phyloP scores from a whole-genome alignment of 2,797 vertebrate species.

The Adrianichthys oophorus region DNA sequence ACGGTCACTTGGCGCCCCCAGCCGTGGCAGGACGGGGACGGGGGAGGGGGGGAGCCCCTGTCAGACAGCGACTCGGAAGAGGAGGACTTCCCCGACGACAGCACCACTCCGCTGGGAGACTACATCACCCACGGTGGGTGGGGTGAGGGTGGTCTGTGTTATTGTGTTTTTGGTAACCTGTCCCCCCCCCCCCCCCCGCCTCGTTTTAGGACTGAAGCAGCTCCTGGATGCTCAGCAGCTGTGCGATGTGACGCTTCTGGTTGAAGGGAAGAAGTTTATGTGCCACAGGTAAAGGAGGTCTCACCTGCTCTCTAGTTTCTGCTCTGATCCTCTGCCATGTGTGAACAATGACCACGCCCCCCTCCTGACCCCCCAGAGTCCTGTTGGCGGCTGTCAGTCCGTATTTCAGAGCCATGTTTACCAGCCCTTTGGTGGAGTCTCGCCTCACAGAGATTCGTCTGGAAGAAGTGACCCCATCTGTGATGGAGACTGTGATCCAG shows the following conservation, averaged over 20 bases:
- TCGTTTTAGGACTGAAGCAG: conserved; percentile 76
- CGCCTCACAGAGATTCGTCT: conserved; percentile 82
- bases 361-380: conserved; percentile 63
- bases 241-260: conserved; percentile 83
- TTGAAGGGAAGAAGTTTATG: conserved; percentile 83
- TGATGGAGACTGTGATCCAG: conserved; percentile 82
- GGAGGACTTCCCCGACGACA: conserved; percentile 84
- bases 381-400: conserved; percentile 84
- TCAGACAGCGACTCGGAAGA: conserved; percentile 84
- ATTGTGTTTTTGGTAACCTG: too few relatives aligned
- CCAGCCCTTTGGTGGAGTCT: conserved; percentile 82
- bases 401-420: conserved; percentile 86
- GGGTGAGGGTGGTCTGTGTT: too few relatives aligned
- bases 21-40: conserved; percentile 82
- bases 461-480: conserved; percentile 80
- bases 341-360: too few relatives aligned
- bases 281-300: conserved; percentile 79
- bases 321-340: background rate
- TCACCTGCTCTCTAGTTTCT: too few relatives aligned
- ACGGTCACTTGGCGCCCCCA: conserved; percentile 80
- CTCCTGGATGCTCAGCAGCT: conserved; percentile 82
- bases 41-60: conserved; percentile 77
- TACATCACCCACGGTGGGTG: conserved; percentile 80
- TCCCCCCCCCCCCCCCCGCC: too few relatives aligned
- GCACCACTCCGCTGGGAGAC: conserved; percentile 80